A percentile compares a stretch with the other conserved stretches of the same genome.
phyloP scores from a whole-genome alignment of 2,113 vertebrate species.

The Bambusicola thoracicus region DNA sequence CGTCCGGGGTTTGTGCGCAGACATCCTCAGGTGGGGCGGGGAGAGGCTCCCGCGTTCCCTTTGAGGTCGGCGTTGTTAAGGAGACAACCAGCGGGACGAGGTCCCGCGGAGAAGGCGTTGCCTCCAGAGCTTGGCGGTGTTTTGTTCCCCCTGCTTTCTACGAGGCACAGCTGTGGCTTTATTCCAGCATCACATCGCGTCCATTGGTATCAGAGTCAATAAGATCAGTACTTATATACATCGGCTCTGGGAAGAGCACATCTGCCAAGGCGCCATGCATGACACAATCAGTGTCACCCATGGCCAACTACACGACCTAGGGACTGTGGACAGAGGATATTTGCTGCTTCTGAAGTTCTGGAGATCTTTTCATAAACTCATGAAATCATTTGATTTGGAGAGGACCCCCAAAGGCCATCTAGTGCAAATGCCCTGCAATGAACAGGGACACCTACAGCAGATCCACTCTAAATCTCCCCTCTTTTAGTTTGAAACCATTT shows the following conservation, averaged over 20 bases:
- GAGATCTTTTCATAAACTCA: too few relatives aligned
- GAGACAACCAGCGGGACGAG: not conserved
- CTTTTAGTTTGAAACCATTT: too few relatives aligned
- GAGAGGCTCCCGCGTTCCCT: not conserved
- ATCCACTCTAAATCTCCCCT: too few relatives aligned
- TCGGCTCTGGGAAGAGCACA: not conserved
- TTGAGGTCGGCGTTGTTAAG: fast-evolving
- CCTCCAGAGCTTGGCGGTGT: too few relatives aligned
- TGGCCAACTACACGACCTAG: not conserved
- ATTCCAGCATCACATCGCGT: not conserved
- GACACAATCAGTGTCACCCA: not conserved
- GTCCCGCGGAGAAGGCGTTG: not conserved
- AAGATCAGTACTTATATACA: not conserved
- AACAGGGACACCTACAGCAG: too few relatives aligned
- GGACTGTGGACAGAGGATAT: not conserved
- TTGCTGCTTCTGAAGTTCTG: not conserved
- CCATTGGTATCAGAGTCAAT: fast-evolving
- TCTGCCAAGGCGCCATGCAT: fast-evolving
- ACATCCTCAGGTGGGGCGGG: not conserved
- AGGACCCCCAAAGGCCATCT: too few relatives aligned
- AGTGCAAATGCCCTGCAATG: too few relatives aligned
- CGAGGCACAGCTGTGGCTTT: not conserved
- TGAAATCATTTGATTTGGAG: too few relatives aligned
- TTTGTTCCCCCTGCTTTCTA: fast-evolving
- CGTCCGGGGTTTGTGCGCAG: not conserved